These are phyloP conservation scores for Drosophila robusta DNA, from an alignment of 2,888 invertebrate genomes.

Conservation along the genomic window DNA sequence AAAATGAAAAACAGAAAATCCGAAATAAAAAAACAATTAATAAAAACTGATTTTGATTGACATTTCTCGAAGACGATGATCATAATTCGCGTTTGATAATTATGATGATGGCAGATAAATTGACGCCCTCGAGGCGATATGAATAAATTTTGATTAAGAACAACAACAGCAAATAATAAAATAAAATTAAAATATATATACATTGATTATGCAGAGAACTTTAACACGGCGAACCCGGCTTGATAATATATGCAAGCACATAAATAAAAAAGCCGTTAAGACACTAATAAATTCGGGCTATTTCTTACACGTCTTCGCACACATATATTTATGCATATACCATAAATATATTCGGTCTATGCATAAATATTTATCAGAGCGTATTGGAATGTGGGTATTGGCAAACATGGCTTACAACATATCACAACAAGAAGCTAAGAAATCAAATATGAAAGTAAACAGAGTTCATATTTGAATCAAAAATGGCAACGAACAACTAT, in stretches of 20 bases:
- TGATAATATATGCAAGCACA: slow-evolving; percentile 35
- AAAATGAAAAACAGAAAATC: no score
- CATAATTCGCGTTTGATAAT: slow-evolving; percentile 43
- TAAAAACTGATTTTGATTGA: slow-evolving; percentile 69
- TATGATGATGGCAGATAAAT: slow-evolving; percentile 70
- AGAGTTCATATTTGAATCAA: slow-evolving; percentile 12
- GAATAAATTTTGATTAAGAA: slow-evolving; percentile 64
- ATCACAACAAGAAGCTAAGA: slow-evolving; percentile 16
- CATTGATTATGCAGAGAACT: slow-evolving; percentile 16
- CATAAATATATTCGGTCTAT: slow-evolving; percentile 1
- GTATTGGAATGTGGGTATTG: slow-evolving; percentile 15
- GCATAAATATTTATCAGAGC: not conserved
- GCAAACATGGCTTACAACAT: slow-evolving; percentile 34
- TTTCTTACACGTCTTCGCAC: slow-evolving; percentile 55
- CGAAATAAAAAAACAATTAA: slow-evolving; percentile 57
- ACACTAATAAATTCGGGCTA: slow-evolving; percentile 61
- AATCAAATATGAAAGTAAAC: slow-evolving; percentile 29
- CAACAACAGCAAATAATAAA: not conserved
- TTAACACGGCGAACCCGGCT: slow-evolving; percentile 14
- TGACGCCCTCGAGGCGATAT: slow-evolving; percentile 66
- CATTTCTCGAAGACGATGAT: slow-evolving; percentile 47
- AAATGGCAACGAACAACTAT: slow-evolving; percentile 32
- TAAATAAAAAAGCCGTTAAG: slow-evolving; percentile 70
- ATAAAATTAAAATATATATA: slow-evolving; percentile 3
- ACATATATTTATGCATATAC: slow-evolving; percentile 35